Base-by-base conservation (phyloP, 2,797 vertebrate genomes). In the Ciconia nigra region DNA sequence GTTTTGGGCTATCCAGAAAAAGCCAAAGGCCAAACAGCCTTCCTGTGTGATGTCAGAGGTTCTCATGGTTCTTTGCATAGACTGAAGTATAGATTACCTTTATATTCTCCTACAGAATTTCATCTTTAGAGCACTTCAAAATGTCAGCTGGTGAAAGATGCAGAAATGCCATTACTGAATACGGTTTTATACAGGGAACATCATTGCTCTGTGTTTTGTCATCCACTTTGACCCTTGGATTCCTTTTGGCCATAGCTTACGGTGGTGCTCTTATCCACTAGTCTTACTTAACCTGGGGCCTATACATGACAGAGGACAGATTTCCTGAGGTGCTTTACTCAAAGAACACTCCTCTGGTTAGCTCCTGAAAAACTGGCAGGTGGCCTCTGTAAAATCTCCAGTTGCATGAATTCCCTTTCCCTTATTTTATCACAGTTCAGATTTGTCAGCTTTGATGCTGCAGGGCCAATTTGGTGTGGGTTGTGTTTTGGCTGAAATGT, bases 401-500 rank as follows among this genome's bases (percentile, higher is more conserved):
- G 3, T 26, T 51, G 18, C 46, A 74, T 41, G 7, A 71, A 86
- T 92, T 78, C 52, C 1, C 2, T 66, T 88, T 92, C 49, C 52
- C 35, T 63, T 71, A 66, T 69, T 93, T 89, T 55, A 70, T 47
- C 49, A 74, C n/a, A 62, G 55, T 61, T 94, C 39, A 76, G 46
- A 46, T 83, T 74, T 65, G 84, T 51, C 3, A 9, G 44, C 31
- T 72, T 85, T 73, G 42, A 80, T 80, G 57, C 69, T 92, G 73
- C 55, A 90, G 73, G 44, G 55, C 46, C 80, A 83, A 3, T 90
- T 91, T 78, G 80, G 47, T 91, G 70, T 80, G 69, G 69, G 82
- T 13, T 86, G 49, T 93, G 54, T 93, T 96, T 95, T 92, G 93
- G 80, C 73, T 93, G 91, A 63, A 71, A 70, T 49, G 61, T 83